Percentiles rank a stretch among this genome's conserved stretches.
These are phyloP conservation scores for Oreortyx pictus DNA, from an alignment of 2,797 vertebrate species.

Conservation along the genomic window DNA sequence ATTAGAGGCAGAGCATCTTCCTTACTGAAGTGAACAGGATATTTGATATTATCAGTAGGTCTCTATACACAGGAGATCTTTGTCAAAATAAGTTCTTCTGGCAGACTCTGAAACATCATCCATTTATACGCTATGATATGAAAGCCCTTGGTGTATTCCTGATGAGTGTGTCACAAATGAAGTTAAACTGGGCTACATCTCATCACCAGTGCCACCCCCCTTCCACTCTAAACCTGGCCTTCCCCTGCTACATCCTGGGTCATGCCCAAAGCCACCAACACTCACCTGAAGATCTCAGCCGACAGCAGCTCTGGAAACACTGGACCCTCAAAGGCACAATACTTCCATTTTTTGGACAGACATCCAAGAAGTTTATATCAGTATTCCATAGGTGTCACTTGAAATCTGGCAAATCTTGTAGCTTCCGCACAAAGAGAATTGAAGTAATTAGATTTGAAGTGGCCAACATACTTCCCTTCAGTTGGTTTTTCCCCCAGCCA, in stretches of 20 bases:
- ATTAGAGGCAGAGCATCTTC: neutral
- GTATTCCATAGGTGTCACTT: neutral
- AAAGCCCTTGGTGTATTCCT: neutral
- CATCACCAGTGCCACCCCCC: neutral
- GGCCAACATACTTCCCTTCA: neutral
- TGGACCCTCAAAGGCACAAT: neutral
- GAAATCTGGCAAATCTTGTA: neutral
- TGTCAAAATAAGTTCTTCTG: neutral
- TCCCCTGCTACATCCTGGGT: neutral
- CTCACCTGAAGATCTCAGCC: neutral
- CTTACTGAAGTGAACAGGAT: neutral
- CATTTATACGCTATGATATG: neutral
- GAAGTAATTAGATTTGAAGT: neutral
- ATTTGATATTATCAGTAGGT: neutral
- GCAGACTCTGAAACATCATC: neutral
- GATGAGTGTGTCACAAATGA: neutral
- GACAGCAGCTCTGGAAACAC: neutral
- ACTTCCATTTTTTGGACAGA: neutral
- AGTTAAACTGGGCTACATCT: neutral
- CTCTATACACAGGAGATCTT: neutral
- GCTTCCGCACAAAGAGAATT: neutral
- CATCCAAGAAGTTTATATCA: neutral
- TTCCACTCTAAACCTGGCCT: neutral
- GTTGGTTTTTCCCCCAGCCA: neutral
- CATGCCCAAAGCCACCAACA: neutral